Evolutionary conservation across 2,888 invertebrate species (phyloP).

Genomic region (Amiota minor): DNA sequence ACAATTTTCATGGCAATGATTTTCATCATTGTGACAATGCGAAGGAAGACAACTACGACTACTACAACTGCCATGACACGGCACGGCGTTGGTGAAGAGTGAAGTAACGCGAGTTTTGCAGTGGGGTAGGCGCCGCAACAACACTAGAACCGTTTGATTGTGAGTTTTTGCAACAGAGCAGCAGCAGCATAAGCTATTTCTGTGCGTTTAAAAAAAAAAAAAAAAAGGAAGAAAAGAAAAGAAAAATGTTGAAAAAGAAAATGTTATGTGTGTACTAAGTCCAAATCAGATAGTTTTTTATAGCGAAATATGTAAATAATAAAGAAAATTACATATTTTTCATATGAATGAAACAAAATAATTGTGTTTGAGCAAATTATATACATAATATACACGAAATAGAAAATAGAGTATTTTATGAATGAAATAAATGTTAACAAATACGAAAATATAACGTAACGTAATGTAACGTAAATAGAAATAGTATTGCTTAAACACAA

Average conservation of each 20-base stretch:
- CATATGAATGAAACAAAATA: constrained; percentile 39
- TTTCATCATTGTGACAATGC: constrained; percentile 32
- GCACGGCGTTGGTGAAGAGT: constrained; percentile 3
- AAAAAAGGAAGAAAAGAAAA: not conserved
- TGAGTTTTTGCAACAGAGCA: constrained; percentile 10
- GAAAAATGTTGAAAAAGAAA: not conserved
- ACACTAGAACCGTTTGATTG: not conserved
- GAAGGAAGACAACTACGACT: not conserved
- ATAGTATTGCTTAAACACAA: too few species aligned
- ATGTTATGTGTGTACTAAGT: not conserved
- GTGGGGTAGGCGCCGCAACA: constrained; percentile 2
- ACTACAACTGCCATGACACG: too few species aligned
- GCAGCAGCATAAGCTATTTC: constrained; percentile 7
- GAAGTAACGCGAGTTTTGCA: not conserved
- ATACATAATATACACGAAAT: too few species aligned
- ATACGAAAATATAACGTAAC: constrained; percentile 10
- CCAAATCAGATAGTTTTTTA: not conserved
- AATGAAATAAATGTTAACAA: constrained; percentile 22
- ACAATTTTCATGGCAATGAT: constrained; percentile 50
- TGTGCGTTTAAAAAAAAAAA: constrained; percentile 9
- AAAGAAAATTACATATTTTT: constrained; percentile 27
- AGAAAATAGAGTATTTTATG: constrained; percentile 48
- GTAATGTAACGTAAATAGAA: not conserved
- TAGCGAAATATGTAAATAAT: constrained; percentile 18
- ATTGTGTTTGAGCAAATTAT: constrained; percentile 43